Base-by-base conservation (phyloP, 2,888 invertebrate genomes). In the Dynastes maya region DNA sequence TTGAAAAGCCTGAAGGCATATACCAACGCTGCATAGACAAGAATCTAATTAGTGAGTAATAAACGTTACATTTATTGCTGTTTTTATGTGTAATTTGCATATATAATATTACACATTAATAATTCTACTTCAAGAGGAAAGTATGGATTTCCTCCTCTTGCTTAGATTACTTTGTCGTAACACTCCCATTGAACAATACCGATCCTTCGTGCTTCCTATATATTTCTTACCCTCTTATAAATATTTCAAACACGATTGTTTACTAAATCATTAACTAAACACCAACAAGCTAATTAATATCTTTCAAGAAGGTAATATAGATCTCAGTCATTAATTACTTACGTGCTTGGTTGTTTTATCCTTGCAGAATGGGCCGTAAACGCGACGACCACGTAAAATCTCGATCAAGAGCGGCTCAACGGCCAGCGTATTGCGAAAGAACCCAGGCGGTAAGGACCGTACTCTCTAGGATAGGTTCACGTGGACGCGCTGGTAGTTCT, bases 401-500 rank as follows among this genome's bases (percentile, higher is more conserved):
- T 37, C 72, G 72, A 72, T 58, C 61, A 45, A 61, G 72, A 40
- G 37, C 58, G 49, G 72, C 61, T 16, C 72, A 37, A 37, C 40
- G 13, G 11, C 22, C 58, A 40, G 58, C 37, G 22, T 22, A 29
- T 72, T 72, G 72, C 72, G 61, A 72, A 72, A 72, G 72, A 16
- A n/a, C 45, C 55, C 45, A 40, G 53, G 22, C 72, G 27, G 72
- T 16, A 61, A 72, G 72, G 58, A 72, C 40, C 58, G 22, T 22
- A 45, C 72, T 40, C 61, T 22, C n/a, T n/a, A 55, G 13, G n/a
- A 13, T n/a, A 53, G 72, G 72, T 61, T 72, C 72, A 72, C 72
- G 72, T 72, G 72, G 61, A 1, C 45, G 40, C 61, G 8, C 45
- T 72, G 72, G 72, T 72, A 72, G 72, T 72, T 72, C 76, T 53